A percentile compares a stretch with the other conserved stretches of the same genome.
Evolutionary conservation across 2,797 vertebrate genomes (phyloP).

Genomic region (Enteromius unitaeniatus): DNA sequence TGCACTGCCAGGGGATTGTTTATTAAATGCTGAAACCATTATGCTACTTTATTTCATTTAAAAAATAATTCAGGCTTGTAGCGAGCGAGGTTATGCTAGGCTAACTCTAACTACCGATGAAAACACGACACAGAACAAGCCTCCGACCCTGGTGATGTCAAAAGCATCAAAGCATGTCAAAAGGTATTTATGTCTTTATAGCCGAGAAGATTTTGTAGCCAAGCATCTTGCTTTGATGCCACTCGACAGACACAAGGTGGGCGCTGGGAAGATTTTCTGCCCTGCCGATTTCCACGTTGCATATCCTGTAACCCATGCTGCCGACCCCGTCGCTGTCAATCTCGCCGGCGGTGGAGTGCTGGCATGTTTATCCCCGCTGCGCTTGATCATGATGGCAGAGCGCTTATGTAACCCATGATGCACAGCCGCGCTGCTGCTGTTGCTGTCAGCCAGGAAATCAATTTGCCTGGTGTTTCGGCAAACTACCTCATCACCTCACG

Average conservation of each 20-base stretch:
- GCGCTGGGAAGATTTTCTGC: constrained; percentile 52
- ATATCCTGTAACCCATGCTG: constrained; percentile 48
- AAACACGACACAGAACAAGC: constrained; percentile 15
- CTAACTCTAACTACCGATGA: not conserved
- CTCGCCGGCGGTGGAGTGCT: constrained; percentile 50
- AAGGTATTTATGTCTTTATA: constrained; percentile 18
- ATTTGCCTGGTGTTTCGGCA: constrained; percentile 63
- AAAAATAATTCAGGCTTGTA: not conserved
- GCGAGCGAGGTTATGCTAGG: constrained; percentile 1
- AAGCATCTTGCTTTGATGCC: constrained; percentile 10
- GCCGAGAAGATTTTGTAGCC: not conserved
- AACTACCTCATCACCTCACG: constrained; percentile 52
- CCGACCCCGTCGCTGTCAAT: constrained; percentile 68
- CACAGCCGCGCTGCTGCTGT: constrained; percentile 54
- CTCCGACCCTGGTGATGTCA: constrained; percentile 4
- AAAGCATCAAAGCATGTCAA: constrained; percentile 27
- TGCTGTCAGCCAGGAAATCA: constrained; percentile 66
- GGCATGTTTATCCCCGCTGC: constrained; percentile 66
- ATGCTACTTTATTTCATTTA: not conserved
- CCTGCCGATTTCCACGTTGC: constrained; percentile 38
- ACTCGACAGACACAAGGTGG: constrained; percentile 41
- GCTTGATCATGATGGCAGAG: constrained; percentile 62
- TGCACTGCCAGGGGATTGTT: not conserved
- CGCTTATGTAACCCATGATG: constrained; percentile 68
- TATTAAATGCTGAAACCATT: not conserved